phyloP scores from a whole-genome alignment of 2,888 invertebrate genomes.

The Meteorus cinctellus region DNA sequence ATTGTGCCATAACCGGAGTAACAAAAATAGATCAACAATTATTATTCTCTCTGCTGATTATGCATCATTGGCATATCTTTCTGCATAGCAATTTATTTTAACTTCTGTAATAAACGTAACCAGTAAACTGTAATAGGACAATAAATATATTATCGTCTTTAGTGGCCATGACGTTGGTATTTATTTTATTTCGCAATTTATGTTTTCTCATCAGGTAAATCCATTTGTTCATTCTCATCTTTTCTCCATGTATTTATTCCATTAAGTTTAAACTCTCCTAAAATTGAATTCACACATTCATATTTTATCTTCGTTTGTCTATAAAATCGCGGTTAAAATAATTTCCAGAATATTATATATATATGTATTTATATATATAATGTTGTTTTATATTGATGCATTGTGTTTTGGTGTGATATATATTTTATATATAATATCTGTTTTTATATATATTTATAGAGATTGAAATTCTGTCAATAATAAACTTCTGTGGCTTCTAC shows the following conservation, averaged over 20 bases:
- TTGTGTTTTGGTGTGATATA: slow-evolving; percentile 38
- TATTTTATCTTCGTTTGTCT: slow-evolving; percentile 47
- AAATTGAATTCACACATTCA: slow-evolving; percentile 67
- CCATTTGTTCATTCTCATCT: slow-evolving; percentile 28
- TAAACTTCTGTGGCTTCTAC: slow-evolving; percentile 30
- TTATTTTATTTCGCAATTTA: slow-evolving; percentile 36
- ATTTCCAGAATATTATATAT: slow-evolving; percentile 63
- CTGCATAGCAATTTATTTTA: slow-evolving; percentile 16
- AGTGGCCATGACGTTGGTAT: slow-evolving; percentile 40
- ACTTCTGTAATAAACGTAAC: slow-evolving; percentile 64
- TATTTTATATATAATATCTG: slow-evolving; percentile 52
- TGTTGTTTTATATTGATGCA: slow-evolving; percentile 39
- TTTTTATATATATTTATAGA: slow-evolving; percentile 58
- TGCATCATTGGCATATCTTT: background rate
- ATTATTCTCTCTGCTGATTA: slow-evolving; percentile 12
- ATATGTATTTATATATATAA: slow-evolving; percentile 48
- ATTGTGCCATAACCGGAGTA: slow-evolving; percentile 31
- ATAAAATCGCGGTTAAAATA: slow-evolving; percentile 70
- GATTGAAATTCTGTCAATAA: slow-evolving; percentile 65
- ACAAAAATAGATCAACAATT: slow-evolving; percentile 32
- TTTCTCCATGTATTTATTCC: slow-evolving; percentile 21
- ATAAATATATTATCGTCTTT: slow-evolving; percentile 49
- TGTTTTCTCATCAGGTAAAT: slow-evolving; percentile 31
- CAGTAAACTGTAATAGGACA: slow-evolving; percentile 59
- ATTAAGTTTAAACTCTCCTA: slow-evolving; percentile 57